These are phyloP conservation scores for Pyrochroa serraticornis DNA, from an alignment of 2,888 invertebrate genomes.

Conservation along the genomic window DNA sequence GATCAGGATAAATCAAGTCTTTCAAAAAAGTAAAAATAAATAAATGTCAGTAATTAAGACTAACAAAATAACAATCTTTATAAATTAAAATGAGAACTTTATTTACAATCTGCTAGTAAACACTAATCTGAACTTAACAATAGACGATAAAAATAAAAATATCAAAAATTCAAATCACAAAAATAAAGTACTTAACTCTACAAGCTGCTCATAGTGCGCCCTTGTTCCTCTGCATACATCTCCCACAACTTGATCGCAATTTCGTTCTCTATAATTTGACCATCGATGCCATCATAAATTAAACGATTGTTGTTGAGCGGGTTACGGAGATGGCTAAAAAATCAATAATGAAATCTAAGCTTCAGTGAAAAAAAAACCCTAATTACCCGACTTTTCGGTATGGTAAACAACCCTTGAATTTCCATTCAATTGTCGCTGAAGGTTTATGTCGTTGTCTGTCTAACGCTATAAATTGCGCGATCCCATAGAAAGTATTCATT, in stretches of 20 bases:
- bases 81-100: too few relatives aligned
- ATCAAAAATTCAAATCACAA: too few relatives aligned
- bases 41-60: too few relatives aligned
- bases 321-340: slow-evolving; percentile 39
- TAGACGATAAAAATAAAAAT: too few relatives aligned
- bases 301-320: slow-evolving; percentile 37
- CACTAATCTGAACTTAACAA: too few relatives aligned
- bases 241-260: slow-evolving; percentile 30
- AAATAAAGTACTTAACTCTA: too few relatives aligned
- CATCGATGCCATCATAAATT: slow-evolving; percentile 39
- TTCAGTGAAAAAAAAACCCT: background rate
- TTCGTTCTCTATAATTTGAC: slow-evolving; percentile 36
- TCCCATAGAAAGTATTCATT: slow-evolving; percentile 38
- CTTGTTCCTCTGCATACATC: background rate
- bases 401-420: slow-evolving; percentile 19
- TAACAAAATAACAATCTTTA: too few relatives aligned
- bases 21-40: too few relatives aligned
- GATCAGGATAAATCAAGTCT: too few relatives aligned
- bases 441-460: slow-evolving; percentile 2
- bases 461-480: slow-evolving; percentile 34
- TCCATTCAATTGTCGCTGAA: slow-evolving; percentile 12
- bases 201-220: too few relatives aligned
- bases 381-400: slow-evolving; percentile 35
- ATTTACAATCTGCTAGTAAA: too few relatives aligned
- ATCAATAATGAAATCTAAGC: slow-evolving; percentile 5